Evolutionary conservation across 2,888 invertebrate species (phyloP), one percentile per base, ranked within the genome.

Genomic region (Apotomis capreana): DNA sequence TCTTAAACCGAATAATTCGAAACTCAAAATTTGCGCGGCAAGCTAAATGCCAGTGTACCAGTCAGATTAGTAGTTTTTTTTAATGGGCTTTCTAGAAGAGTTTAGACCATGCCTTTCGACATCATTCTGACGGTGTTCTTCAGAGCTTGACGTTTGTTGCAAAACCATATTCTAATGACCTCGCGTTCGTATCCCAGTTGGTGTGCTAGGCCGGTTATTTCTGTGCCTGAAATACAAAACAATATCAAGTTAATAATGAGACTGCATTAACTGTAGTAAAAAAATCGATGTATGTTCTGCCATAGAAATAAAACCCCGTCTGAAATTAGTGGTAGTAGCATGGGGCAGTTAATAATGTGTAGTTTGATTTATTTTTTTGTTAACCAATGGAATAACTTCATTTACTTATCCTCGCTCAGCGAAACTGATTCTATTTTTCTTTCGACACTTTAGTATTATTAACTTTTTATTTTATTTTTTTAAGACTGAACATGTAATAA

Each of bases 151-250:
- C 99, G 95, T 91, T 99, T 99, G 94, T 99, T 99, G 93, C 99
- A 99, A 93, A 99, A 99, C 99, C 99, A 99, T 92, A 99, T 99
- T 89, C 99, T 94, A 83, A 99, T 99, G 68, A 99, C 99, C 94
- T 99, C 99, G 69, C 99, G 95, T 86, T 99, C 99, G 90, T 99
- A 99, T 78, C 99, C 99, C 72, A 99, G 93, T 87, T 98, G 98
- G 86, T 98, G 98, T 12, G 99, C 98, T 78, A 99, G 93, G 55
- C 97, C 97, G 15, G 99, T 99, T 87, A 99, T 99, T 94, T 99
- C 99, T 74, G 98, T 98, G 78, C 99, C 99, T 99, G 93, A 58
- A 94, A 94, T 87, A 69, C 76, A 1, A 12, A 26, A 12, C 13
- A 60, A 36, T 49, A 36, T 15, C 12, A 37, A 5, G 40, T 60